Evolutionary conservation across 2,888 invertebrate genomes (phyloP), one percentile per base, ranked within the genome.

Genomic region (Hoplodrina blanda): DNA sequence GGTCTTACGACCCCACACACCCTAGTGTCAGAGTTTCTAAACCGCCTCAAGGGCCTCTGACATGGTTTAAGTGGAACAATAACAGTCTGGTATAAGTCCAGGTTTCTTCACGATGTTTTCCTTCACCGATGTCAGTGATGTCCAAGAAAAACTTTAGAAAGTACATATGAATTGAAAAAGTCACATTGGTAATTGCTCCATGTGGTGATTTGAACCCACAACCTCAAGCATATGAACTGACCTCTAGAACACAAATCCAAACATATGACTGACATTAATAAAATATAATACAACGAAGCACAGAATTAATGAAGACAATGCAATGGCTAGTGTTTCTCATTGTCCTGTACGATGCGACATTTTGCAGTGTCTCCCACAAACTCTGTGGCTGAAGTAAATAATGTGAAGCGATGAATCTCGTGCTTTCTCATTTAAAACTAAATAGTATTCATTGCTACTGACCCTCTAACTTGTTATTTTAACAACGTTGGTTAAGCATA

Each of bases 401-500:
- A 82, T 83, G 70, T 33, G 7, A 41, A 20, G 50, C 69, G 2
- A 75, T 83, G 46, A 75, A 72, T 83, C 73, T 77, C 53, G 46
- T 20, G 59, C 20, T 66, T 62, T 62, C 57, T 69, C 64, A 63
- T 83, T 81, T 72, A 68, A 71, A 69, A 57, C 55, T 69, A 73
- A 68, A 81, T 69, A 71, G 76, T 74, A 62, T 73, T 62, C 60
- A 54, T 75, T 49, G 69, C 44, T 46, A 64, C 70, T 75, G 60
- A 79, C 63, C 69, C 65, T 50, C 62, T 49, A 44, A 37, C 8
- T 25, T 49, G 17, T 41, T 20, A 17, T 41, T 63, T 59, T 19
- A 62, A 46, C 11, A 56, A 15, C 44, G 6, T n/a, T 59, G 44
- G 33, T 55, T 53, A 37, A n/a, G 7, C 33, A 17, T 56, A 55